Percentiles rank a stretch among this genome's conserved stretches.
Evolutionary conservation across 23 tunicate genomes (phyloP).

Genomic region (Diplosoma virens): DNA sequence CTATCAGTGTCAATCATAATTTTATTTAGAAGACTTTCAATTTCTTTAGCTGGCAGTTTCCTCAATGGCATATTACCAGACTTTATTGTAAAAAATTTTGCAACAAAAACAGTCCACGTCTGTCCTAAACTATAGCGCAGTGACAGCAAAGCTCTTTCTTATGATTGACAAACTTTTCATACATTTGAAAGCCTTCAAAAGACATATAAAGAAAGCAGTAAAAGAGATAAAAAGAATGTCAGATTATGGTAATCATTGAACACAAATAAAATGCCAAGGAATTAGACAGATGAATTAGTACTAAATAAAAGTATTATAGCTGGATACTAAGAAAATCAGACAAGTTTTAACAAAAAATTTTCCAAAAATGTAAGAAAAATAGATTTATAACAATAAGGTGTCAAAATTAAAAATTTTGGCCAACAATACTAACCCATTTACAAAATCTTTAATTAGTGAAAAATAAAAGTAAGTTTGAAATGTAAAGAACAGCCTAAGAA

Average conservation of each 20-base stretch:
- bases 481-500: not conserved
- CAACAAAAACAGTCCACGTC: not conserved
- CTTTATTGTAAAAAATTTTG: not conserved
- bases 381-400: not conserved
- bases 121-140: not conserved
- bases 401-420: not conserved
- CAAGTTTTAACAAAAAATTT: not conserved
- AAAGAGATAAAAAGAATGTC: not conserved
- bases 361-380: not conserved
- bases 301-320: not conserved
- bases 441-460: not conserved
- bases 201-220: not conserved
- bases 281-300: not conserved
- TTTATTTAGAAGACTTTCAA: not conserved
- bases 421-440: not conserved
- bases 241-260: not conserved
- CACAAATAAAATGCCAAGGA: not conserved
- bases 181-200: not conserved
- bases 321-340: not conserved
- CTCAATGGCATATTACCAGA: not conserved
- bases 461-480: not conserved
- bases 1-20: not conserved
- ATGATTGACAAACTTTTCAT: not conserved
- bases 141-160: not conserved
- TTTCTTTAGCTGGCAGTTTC: not conserved